Evolutionary conservation across 2,113 vertebrate genomes (phyloP).

Genomic region (Percopsis transmontana): DNA sequence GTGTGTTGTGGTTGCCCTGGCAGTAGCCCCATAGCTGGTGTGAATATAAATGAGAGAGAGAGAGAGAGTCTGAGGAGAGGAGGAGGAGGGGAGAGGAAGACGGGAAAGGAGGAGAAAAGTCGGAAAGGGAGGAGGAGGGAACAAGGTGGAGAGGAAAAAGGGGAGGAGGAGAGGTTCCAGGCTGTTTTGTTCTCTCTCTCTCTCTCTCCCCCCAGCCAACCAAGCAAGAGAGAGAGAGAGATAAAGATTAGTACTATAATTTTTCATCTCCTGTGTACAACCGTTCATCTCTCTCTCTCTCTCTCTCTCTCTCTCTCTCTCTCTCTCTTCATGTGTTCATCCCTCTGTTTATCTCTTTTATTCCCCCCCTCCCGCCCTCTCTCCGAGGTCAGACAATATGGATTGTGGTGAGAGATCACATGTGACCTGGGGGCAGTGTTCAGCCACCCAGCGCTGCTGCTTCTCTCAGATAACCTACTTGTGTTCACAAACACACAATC

Average conservation of each 20-base stretch:
- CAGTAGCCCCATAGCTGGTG: slow-evolving; percentile 43
- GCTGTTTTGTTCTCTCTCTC: slow-evolving; percentile 19
- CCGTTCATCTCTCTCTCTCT: slow-evolving; percentile 3
- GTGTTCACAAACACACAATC: slow-evolving; percentile 40
- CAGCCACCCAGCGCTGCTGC: slow-evolving; percentile 30
- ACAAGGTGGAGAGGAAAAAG: background rate
- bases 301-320: background rate
- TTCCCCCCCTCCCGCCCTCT: background rate
- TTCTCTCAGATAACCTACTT: slow-evolving; percentile 51
- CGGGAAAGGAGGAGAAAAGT: background rate
- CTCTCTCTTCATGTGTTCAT: background rate
- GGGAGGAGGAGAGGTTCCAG: slow-evolving; percentile 27
- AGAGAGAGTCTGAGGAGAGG: slow-evolving; percentile 21
- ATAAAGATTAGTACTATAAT: background rate
- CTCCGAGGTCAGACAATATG: slow-evolving; percentile 20
- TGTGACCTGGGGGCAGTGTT: slow-evolving; percentile 31
- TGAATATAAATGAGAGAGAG: slow-evolving; percentile 58
- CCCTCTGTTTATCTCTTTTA: background rate
- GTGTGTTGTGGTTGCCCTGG: slow-evolving; percentile 22
- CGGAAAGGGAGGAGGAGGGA: background rate
- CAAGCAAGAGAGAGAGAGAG: slow-evolving; percentile 14
- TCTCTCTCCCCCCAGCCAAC: slow-evolving; percentile 20
- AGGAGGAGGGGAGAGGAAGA: background rate
- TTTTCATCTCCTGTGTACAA: background rate
- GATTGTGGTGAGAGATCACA: slow-evolving; percentile 51